Conservation (phyloP, 2,113 vertebrate genomes). For the human (Homo sapiens) region GRCh38 chrY:14140001-14140500, state of each 20-base stretch:
- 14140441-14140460: neutral
- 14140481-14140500: no score
- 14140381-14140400: no score
- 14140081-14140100: neutral
- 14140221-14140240: rapidly evolving
- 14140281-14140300: rapidly evolving
- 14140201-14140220: neutral
- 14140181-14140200: neutral
- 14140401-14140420: no score
- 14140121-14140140: rapidly evolving
- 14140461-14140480: rapidly evolving
- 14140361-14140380: neutral
- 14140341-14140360: neutral
- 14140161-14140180: rapidly evolving
- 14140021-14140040: neutral
- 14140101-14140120: rapidly evolving
- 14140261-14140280: neutral
- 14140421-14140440: neutral
- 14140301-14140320: no score
- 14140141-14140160: no score
- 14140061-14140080: neutral
- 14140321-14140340: neutral
- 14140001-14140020: neutral
- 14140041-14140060: neutral
- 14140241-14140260: neutral